Evolutionary conservation across 2,888 invertebrate species (phyloP), one percentile per base, ranked within the genome.

Genomic region (Schizotus pectinicornis): DNA sequence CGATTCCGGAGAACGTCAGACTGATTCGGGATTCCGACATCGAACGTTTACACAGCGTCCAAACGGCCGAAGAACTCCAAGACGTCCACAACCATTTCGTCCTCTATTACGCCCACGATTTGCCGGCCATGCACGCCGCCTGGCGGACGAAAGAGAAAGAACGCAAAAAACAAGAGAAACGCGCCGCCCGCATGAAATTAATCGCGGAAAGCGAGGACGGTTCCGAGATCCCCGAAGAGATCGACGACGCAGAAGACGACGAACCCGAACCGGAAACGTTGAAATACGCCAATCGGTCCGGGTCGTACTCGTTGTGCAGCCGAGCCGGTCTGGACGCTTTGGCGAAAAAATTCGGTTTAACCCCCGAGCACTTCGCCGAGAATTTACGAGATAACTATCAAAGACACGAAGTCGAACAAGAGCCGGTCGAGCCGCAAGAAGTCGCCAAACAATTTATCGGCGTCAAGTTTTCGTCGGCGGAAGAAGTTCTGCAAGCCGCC

Each of bases 311-410:
- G 35, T 86, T 96, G 64, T 96, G 96, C 71, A 84, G 89, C 49
- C 90, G 89, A 76, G 92, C 93, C 1, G 94, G 94, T 14, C 85
- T 96, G 7, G 88, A 89, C 84, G 64, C 74, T 77, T 84, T 98
- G 39, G 94, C 94, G 1, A 92, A 91, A 76, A 90, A 90, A 75
- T 98, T 98, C 79, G 98, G 98, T 60, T 81, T 99, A 48, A 88
- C 90, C 0, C 95, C 98, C 0, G 94, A 95, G 75, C 91, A 98
- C 79, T 97, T 95, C 78, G 96, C 95, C 0, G 97, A 98, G 81
- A 98, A 99, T 81, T 83, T 98, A 6, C 86, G 95, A 1, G 97
- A 98, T 74, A 95, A 95, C 77, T 98, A 98, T 78, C 94, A 95
- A 77, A 84, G 95, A 8, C 93, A 96, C 77, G 98, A 98, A 74